A percentile compares a stretch with the other conserved stretches of the same genome.
phyloP scores from a whole-genome alignment of 2,888 invertebrate species.

The Acrocera orbiculus region DNA sequence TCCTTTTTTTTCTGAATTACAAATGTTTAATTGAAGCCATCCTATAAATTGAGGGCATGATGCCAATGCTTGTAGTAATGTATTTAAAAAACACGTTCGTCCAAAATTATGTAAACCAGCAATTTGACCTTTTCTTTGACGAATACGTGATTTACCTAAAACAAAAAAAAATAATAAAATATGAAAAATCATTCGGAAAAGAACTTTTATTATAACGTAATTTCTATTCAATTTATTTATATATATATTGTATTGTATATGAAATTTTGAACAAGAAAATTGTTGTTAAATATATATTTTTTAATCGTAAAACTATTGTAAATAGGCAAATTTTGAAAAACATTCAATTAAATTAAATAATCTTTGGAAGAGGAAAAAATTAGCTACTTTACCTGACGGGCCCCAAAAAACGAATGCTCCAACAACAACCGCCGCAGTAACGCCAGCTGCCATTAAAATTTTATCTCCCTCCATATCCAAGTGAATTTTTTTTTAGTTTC shows the following conservation, averaged over 20 bases:
- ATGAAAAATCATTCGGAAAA: no score
- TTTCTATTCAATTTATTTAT: no score
- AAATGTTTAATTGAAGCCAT: slow-evolving; percentile 53
- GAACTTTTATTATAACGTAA: no score
- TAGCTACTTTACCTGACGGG: slow-evolving; percentile 35
- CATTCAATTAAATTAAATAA: no score
- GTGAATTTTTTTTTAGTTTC: no score
- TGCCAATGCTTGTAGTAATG: slow-evolving; percentile 74
- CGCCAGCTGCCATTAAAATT: slow-evolving; percentile 59
- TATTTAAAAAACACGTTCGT: slow-evolving; percentile 84
- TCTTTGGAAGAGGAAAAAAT: no score
- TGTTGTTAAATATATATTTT: no score
- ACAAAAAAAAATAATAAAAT: background rate
- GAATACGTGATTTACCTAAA: slow-evolving; percentile 32
- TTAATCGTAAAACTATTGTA: no score
- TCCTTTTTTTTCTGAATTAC: slow-evolving; percentile 47
- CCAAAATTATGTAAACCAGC: slow-evolving; percentile 81
- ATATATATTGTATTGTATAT: no score
- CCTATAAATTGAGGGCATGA: slow-evolving; percentile 68
- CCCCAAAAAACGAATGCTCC: slow-evolving; percentile 71
- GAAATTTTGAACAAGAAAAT: no score
- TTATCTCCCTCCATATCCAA: slow-evolving; percentile 49
- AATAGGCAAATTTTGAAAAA: no score
- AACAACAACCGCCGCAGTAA: slow-evolving; percentile 61
- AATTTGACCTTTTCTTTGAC: slow-evolving; percentile 52